A percentile compares a stretch with the other conserved stretches of the same genome.
Conservation (phyloP, 1,140 invertebrate species). For the Melitaea cinxia region DNA sequence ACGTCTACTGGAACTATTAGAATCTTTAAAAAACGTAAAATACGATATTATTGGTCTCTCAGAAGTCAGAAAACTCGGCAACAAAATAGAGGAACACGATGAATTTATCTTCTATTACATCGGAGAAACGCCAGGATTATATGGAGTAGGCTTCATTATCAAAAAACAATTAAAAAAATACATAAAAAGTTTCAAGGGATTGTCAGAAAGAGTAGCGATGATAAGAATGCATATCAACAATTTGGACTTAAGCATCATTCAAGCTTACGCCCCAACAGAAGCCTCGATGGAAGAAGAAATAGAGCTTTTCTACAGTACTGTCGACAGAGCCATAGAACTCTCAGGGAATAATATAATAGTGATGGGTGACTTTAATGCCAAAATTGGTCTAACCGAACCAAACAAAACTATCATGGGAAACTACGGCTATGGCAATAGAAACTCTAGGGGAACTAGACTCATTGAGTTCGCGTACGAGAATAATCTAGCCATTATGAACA, state of each 20-base stretch:
- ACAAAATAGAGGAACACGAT: neutral
- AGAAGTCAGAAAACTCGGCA: conserved; percentile 10
- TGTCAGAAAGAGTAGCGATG: neutral
- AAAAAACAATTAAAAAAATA: conserved; percentile 1
- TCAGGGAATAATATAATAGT: conserved; percentile 32
- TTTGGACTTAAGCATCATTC: conserved; percentile 34
- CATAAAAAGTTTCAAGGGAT: neutral
- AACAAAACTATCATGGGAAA: conserved; percentile 2
- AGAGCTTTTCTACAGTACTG: conserved; percentile 35
- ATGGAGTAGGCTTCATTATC: neutral
- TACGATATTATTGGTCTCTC: conserved; percentile 4
- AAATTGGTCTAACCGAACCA: conserved; percentile 13
- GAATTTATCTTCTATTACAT: neutral
- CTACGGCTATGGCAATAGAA: conserved; percentile 33
- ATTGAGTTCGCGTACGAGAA: conserved; percentile 36
- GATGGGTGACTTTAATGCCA: conserved; percentile 36
- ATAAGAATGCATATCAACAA: neutral
- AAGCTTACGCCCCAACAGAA: conserved; percentile 38
- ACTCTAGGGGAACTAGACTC: conserved; percentile 31
- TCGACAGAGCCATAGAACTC: conserved; percentile 29
- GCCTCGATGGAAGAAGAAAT: conserved; percentile 30
- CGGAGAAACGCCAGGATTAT: neutral
- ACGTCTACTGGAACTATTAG: conserved; percentile 1
- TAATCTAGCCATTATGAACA: conserved; percentile 35
- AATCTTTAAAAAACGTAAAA: conserved; percentile 7